These are phyloP conservation scores for Lerema accius DNA, from an alignment of 1,140 invertebrate genomes.

Conservation along the genomic window DNA sequence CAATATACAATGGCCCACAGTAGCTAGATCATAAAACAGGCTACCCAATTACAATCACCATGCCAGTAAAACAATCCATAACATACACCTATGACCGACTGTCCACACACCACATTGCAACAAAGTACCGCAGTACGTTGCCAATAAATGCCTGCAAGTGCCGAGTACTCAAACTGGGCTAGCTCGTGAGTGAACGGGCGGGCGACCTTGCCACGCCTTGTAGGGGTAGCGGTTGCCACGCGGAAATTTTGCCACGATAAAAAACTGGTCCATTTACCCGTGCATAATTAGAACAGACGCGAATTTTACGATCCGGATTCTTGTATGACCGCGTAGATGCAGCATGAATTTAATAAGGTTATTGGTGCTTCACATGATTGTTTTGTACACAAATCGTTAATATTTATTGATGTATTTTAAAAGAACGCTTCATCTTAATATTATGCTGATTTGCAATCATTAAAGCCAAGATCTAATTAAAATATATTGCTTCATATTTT, in stretches of 20 bases:
- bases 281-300: constrained; percentile 37
- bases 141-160: constrained; percentile 37
- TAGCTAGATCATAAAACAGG: no score
- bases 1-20: no score
- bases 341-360: no score
- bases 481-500: no score
- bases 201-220: constrained; percentile 46
- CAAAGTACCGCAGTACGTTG: constrained; percentile 16
- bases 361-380: background rate
- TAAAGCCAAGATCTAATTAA: no score
- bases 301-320: constrained; percentile 22
- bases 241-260: constrained; percentile 42
- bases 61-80: no score
- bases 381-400: background rate
- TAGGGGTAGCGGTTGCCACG: constrained; percentile 51
- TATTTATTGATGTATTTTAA: no score
- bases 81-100: background rate
- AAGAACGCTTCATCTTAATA: no score
- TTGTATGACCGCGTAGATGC: constrained; percentile 2
- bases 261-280: constrained; percentile 44
- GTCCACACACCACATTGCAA: constrained; percentile 2
- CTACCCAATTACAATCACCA: no score
- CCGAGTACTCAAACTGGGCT: constrained; percentile 15
- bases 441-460: no score
- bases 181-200: constrained; percentile 44